These are phyloP conservation scores for Sebastes steindachneri DNA, from an alignment of 2,797 vertebrate species.

Conservation along the genomic window DNA sequence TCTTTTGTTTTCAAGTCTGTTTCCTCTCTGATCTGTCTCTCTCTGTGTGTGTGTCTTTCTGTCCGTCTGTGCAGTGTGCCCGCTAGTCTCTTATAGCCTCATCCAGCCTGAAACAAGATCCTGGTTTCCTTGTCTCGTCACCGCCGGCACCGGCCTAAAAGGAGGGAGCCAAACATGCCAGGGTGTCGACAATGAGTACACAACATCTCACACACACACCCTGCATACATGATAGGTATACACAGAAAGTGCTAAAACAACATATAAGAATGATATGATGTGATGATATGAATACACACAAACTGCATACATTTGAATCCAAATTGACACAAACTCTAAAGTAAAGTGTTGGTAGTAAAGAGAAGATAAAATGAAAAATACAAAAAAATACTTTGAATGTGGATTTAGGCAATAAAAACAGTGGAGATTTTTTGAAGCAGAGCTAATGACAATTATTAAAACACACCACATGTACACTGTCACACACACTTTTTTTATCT, in stretches of 20 bases:
- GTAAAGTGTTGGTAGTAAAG: not conserved
- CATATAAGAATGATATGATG: not conserved
- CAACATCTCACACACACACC: constrained; percentile 12
- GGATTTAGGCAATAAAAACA: not conserved
- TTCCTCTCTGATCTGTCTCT: not conserved
- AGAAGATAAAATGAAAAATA: not conserved
- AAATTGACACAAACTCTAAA: not conserved
- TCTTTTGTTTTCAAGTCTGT: not conserved
- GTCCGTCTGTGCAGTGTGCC: constrained; percentile 43
- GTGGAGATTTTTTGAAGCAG: not conserved
- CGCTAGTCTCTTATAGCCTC: constrained; percentile 86
- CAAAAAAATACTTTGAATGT: not conserved
- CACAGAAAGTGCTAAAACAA: constrained; percentile 10
- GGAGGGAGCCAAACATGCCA: constrained; percentile 75
- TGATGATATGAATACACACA: not conserved
- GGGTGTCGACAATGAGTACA: constrained; percentile 60
- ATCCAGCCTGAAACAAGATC: constrained; percentile 91
- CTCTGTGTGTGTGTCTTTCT: constrained; percentile 28
- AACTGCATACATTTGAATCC: not conserved
- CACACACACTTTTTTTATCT: constrained; percentile 13
- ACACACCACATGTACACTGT: not conserved
- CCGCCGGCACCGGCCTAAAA: constrained; percentile 67
- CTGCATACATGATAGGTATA: not conserved
- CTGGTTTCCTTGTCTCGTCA: constrained; percentile 76
- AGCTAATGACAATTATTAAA: constrained; percentile 3